phyloP scores from a whole-genome alignment of 2,797 vertebrate genomes.

The Micromesistius poutassou region DNA sequence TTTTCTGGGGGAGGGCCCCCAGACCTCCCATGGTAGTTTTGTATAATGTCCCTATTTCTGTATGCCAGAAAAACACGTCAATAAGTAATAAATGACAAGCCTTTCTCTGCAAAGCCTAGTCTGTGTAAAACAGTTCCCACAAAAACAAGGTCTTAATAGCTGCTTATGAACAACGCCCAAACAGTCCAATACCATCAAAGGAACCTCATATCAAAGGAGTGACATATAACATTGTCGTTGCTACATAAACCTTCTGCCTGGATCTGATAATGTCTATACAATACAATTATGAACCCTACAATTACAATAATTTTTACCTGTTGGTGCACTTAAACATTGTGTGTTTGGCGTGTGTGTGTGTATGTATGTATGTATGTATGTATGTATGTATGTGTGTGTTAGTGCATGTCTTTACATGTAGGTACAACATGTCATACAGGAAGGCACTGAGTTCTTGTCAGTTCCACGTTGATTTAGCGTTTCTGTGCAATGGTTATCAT shows the following conservation, averaged over 20 bases:
- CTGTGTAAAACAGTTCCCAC: no score
- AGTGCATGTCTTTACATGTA: conserved; percentile 1
- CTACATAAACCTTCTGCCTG: not conserved
- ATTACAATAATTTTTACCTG: no score
- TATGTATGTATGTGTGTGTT: not conserved
- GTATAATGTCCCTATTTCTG: no score
- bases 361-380: not conserved
- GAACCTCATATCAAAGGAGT: not conserved
- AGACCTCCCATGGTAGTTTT: no score
- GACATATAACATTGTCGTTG: not conserved
- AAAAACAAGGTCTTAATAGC: not conserved
- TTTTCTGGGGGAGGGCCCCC: no score
- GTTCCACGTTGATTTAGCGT: conserved; percentile 16
- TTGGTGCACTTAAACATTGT: not conserved
- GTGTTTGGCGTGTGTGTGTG: no score
- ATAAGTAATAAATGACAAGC: no score
- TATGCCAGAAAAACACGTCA: no score
- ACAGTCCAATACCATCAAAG: not conserved
- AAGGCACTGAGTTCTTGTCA: conserved; percentile 26
- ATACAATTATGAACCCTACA: no score
- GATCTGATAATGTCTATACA: no score
- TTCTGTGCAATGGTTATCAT: conserved; percentile 33
- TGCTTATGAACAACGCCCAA: not conserved
- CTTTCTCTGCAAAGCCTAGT: no score
- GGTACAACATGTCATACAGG: conserved; percentile 1